These are phyloP conservation scores for Jacana jacana DNA, from an alignment of 2,113 vertebrate species.

Conservation along the genomic window DNA sequence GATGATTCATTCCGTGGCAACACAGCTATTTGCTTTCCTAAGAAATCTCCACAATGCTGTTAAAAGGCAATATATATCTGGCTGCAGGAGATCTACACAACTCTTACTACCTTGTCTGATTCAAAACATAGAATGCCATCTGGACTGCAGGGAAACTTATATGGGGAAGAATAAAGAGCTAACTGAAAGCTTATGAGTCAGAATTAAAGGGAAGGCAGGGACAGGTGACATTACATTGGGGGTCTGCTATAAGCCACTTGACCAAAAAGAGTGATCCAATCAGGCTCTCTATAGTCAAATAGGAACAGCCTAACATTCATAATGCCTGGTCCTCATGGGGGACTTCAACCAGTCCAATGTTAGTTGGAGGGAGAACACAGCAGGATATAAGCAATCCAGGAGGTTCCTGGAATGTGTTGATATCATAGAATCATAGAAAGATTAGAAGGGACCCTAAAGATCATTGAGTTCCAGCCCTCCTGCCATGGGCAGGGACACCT, in stretches of 20 bases:
- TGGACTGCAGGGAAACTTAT: background rate
- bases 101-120: background rate
- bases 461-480: too few species aligned
- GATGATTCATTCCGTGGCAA: background rate
- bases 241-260: background rate
- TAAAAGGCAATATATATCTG: background rate
- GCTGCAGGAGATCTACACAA: background rate
- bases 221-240: background rate
- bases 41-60: background rate
- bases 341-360: background rate
- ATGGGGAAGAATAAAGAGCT: background rate
- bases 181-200: background rate
- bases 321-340: background rate
- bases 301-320: background rate
- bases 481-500: too few species aligned
- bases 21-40: background rate
- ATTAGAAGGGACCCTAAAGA: too few species aligned
- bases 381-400: background rate
- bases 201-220: background rate
- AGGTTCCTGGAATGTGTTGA: background rate
- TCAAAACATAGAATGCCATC: background rate
- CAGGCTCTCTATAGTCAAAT: background rate
- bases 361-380: background rate
- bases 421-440: too few species aligned
- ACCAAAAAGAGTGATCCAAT: background rate